Percentiles rank a stretch among this genome's conserved stretches.
phyloP scores from a whole-genome alignment of 2,797 vertebrate genomes.

The Threskiornis aethiopicus region DNA sequence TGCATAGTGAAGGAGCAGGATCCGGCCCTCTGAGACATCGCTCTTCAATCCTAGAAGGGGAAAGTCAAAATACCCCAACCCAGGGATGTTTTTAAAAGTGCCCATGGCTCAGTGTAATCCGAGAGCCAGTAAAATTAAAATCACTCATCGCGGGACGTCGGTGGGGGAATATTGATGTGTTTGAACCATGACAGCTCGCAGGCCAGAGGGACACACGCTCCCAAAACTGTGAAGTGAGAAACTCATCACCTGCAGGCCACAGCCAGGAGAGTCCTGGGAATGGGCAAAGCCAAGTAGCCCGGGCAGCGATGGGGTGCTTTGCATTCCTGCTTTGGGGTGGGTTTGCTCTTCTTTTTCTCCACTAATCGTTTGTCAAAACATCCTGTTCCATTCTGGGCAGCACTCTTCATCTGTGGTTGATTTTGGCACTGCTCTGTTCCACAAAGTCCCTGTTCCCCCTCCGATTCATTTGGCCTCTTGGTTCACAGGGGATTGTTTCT shows the following conservation, averaged over 20 bases:
- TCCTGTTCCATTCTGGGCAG: neutral
- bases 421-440: neutral
- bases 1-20: neutral
- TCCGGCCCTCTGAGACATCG: accelerated
- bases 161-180: neutral
- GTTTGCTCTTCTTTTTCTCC: neutral
- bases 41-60: neutral
- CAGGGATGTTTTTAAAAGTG: neutral
- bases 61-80: neutral
- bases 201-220: neutral
- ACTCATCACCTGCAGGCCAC: neutral
- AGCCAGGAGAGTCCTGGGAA: neutral
- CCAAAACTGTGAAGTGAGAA: constrained; percentile 33
- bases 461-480: accelerated
- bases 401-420: neutral
- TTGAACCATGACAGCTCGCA: neutral
- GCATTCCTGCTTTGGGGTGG: neutral
- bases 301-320: neutral
- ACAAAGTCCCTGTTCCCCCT: accelerated
- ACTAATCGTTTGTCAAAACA: neutral
- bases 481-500: neutral
- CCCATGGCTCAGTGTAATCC: neutral
- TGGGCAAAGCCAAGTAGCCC: neutral
- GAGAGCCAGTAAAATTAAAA: constrained; percentile 17
- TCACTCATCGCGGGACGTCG: neutral